Base-by-base conservation (phyloP, 1,140 invertebrate genomes). In the Hylaeus anthracinus region DNA sequence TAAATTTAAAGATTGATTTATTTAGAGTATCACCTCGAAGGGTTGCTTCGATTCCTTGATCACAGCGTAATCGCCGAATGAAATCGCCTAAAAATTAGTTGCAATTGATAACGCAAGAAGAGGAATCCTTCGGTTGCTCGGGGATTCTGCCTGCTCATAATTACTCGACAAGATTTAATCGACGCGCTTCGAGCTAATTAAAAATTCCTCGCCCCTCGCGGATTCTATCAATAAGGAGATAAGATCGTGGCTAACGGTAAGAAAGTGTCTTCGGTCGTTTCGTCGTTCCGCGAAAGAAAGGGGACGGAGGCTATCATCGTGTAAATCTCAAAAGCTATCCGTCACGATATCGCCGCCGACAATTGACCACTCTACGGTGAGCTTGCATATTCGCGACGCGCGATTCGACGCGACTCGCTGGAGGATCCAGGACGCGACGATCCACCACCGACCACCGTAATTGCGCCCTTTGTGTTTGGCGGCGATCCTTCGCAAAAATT, bases 121-220 rank as follows among this genome's bases (percentile, higher is more conserved):
- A 41, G 41, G 66, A 26, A 45, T 60, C 43, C 12, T 64, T 3
- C 2, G 26, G 39, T 39, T 2, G 26, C n/a, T 61, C 64, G 66
- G 66, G 53, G 75, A 77, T n/a, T n/a, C n/a, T 26, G 61, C 67
- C 72, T 51, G 64, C 65, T 75, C 87, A 86, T 92, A 92, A 92
- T 92, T 92, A 92, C 91, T 91, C 86, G 89, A 86, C 89, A 84
- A 87, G 89, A 91, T 92, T 92, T 89, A 91, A 92, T 92, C 90
- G 89, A 81, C 51, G 60, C 84, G 88, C 86, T 81, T 66, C 83
- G 72, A 72, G 86, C 83, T 88, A 88, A 92, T 92, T 91, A 92
- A 92, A 92, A 91, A 92, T 92, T 88, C 86, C 84, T 88, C 85
- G 77, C 70, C 82, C 79, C 77, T 65, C 73, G 70, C 79, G 70